Base-by-base conservation (phyloP, 1,140 invertebrate species). In the Drosophila lacertosa region DNA sequence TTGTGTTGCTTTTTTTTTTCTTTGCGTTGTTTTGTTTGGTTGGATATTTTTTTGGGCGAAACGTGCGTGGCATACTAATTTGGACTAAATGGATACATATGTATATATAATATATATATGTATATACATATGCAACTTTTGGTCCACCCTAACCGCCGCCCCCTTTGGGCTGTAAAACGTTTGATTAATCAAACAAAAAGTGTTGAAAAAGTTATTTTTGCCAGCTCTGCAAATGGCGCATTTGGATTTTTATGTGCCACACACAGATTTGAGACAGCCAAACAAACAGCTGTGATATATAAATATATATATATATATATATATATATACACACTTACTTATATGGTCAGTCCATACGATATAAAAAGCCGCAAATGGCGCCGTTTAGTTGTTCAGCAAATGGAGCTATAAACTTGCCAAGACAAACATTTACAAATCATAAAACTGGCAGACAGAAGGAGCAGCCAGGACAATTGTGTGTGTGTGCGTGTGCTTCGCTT, bases 41-140 rank as follows among this genome's bases (percentile, higher is more conserved):
- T 26, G 16, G 54, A 40, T 70, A 68, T 54, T 53, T 69, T 68
- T 73, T 74, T 69, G 35, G 35, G 13, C 48, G 55, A 58, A 81
- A 88, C 81, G 81, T 86, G 81, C 81, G 77, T 88, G 54, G 81
- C 82, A 86, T 86, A 88, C 82, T 86, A 86, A 86, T 86, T 88
- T 74, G 53, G 77, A 39, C 82, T 88, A 88, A 88, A 86, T 81
- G 74, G 44, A 65, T 59, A 66, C 47, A 37, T 45, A n/a, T 5
- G 22, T 51, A 57, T 57, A 9, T 20, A 11, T 44, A 35, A 37
- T 58, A 44, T 42, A 3, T 18, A 9, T 42, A 11, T 11, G 35
- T 39, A 54, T 29, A 54, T 24, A 18, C 26, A 33, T 20, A 35
- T 47, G 40, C 40, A 32, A 32, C 26, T 44, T 48, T 11, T 5